Percentiles rank a stretch among this genome's conserved stretches.
These are phyloP conservation scores for Brachirus orientalis DNA, from an alignment of 2,113 vertebrate species.

Conservation along the genomic window DNA sequence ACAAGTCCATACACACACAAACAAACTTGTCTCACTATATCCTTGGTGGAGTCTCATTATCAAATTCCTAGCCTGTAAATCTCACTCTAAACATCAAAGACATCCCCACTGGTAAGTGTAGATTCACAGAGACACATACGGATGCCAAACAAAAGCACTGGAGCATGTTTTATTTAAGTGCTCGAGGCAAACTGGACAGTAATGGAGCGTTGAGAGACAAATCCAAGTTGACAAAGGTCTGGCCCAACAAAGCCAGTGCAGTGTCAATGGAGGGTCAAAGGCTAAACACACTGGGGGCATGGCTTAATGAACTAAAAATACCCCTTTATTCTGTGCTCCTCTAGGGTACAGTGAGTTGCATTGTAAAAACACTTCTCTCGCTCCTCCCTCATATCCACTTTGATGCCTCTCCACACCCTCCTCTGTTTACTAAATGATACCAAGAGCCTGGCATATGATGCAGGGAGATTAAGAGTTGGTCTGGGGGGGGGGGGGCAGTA, in stretches of 20 bases:
- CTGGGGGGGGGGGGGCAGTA: not conserved
- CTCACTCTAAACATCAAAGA: not conserved
- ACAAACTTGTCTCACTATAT: too few species aligned
- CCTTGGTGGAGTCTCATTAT: too few species aligned
- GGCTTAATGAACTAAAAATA: conserved; percentile 38
- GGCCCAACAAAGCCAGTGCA: conserved; percentile 6
- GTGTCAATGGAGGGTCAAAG: conserved; percentile 43
- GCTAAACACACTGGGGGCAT: conserved; percentile 21
- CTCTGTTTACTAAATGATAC: conserved; percentile 1
- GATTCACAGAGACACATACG: conserved; percentile 5
- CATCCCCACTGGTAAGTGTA: not conserved
- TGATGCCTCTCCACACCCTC: not conserved
- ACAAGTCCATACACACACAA: too few species aligned
- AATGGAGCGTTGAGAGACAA: conserved; percentile 27
- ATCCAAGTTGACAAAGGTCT: conserved; percentile 21
- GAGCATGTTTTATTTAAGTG: conserved; percentile 15
- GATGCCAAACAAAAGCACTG: conserved; percentile 19
- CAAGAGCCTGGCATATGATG: not conserved
- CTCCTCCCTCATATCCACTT: not conserved
- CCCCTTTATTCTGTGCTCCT: conserved; percentile 27
- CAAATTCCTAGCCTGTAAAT: too few species aligned
- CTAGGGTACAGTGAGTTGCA: conserved; percentile 6
- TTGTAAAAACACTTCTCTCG: conserved; percentile 7
- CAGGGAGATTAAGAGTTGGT: not conserved
- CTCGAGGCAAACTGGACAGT: conserved; percentile 15